These are phyloP conservation scores for Lytechinus pictus DNA, from an alignment of 35 echinoderm and acorn worm genomes.

Conservation along the genomic window DNA sequence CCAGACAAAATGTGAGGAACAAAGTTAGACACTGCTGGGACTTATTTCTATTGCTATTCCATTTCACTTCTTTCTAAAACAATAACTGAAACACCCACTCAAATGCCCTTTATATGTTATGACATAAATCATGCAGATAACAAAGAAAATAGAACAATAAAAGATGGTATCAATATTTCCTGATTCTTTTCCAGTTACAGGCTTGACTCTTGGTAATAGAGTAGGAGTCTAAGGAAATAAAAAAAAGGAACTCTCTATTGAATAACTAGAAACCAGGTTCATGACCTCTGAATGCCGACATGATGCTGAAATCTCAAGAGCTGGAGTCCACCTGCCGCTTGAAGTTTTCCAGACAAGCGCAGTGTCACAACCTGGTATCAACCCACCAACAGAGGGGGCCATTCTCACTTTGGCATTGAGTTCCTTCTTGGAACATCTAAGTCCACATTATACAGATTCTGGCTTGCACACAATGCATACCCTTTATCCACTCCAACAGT, in stretches of 20 bases:
- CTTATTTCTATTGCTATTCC: no score
- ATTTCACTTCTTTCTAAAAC: no score
- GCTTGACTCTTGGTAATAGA: neutral
- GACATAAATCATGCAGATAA: neutral
- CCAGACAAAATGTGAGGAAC: no score
- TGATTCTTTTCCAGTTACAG: neutral
- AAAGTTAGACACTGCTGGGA: no score
- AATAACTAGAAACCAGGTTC: conserved; percentile 8
- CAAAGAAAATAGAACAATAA: neutral
- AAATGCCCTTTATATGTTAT: neutral
- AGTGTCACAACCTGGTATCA: neutral
- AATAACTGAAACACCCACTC: neutral
- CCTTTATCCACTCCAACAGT: no score
- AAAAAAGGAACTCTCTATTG: neutral
- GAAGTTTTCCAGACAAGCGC: neutral
- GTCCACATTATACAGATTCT: no score
- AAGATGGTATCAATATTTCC: neutral
- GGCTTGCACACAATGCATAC: no score
- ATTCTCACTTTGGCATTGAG: neutral
- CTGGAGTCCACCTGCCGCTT: conserved; percentile 37
- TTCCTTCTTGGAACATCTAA: neutral
- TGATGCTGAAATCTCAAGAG: neutral
- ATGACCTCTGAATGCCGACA: conserved; percentile 14
- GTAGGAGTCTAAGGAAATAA: neutral
- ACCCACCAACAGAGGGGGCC: neutral